A percentile compares a stretch with the other conserved stretches of the same genome.
Conservation (phyloP, 1,140 invertebrate species). For the Cotesia glomerata region DNA sequence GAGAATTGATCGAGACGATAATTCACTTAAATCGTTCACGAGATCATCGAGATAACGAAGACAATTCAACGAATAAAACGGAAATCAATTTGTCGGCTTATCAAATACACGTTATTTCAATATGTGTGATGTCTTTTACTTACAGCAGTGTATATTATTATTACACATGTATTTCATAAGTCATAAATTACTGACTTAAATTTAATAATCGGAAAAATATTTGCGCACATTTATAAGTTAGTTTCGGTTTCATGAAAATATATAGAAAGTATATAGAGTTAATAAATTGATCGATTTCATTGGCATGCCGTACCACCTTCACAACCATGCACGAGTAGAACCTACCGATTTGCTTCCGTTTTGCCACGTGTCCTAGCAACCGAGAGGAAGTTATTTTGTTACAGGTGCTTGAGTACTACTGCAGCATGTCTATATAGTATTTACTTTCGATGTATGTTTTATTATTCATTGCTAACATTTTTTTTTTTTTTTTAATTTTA, state of each 20-base stretch:
- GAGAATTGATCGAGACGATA: constrained; percentile 49
- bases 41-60: constrained; percentile 26
- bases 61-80: constrained; percentile 13
- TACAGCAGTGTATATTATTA: background rate
- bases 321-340: constrained; percentile 14
- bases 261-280: background rate
- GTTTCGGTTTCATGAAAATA: background rate
- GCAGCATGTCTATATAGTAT: too few species aligned
- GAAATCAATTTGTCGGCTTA: constrained; percentile 23
- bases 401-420: background rate
- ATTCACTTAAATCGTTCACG: constrained; percentile 48
- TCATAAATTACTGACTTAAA: background rate
- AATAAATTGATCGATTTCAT: constrained; percentile 32
- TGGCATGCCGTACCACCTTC: constrained; percentile 30
- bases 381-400: constrained; percentile 10
- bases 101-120: background rate
- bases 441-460: too few species aligned
- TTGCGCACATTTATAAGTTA: background rate
- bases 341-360: constrained; percentile 25
- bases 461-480: too few species aligned
- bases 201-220: background rate
- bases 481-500: constrained; percentile 1
- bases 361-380: constrained; percentile 32
- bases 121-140: background rate
- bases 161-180: background rate